Evolutionary conservation across 2,888 invertebrate species (phyloP).

Genomic region (Agrilus biguttatus): DNA sequence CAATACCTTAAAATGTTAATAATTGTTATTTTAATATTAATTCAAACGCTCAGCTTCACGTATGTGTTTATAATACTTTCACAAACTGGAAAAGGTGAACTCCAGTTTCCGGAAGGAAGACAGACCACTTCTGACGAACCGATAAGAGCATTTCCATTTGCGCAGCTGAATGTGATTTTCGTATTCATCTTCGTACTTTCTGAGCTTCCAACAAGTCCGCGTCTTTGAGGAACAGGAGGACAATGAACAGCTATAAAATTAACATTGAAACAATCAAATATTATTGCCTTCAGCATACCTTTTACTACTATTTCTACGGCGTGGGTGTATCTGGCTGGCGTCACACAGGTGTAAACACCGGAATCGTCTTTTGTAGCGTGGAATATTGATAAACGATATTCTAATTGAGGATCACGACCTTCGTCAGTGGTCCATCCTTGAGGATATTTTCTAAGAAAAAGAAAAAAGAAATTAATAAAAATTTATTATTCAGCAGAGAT

Average conservation of each 20-base stretch:
- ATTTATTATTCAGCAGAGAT: too few relatives aligned
- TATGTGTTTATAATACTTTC: conserved; percentile 45
- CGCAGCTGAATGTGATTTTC: conserved; percentile 57
- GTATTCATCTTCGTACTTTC: conserved; percentile 62
- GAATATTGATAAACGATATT: conserved; percentile 68
- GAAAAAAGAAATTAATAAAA: not conserved
- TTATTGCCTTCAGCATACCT: conserved; percentile 32
- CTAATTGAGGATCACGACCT: conserved; percentile 61
- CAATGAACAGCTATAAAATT: conserved; percentile 53
- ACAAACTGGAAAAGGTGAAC: conserved; percentile 65
- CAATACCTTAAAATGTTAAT: conserved; percentile 41
- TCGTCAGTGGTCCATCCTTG: conserved; percentile 77
- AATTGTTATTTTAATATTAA: not conserved
- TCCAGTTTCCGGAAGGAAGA: conserved; percentile 79
- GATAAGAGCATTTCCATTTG: conserved; percentile 66
- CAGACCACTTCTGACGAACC: conserved; percentile 61
- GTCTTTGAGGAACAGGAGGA: conserved; percentile 54
- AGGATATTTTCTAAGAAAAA: conserved; percentile 43
- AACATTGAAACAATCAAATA: not conserved
- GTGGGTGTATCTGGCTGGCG: conserved; percentile 70
- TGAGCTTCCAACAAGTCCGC: conserved; percentile 58
- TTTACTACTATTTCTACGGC: conserved; percentile 68
- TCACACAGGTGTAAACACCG: conserved; percentile 70
- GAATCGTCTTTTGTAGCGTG: conserved; percentile 73
- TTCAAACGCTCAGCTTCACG: too few relatives aligned